These are phyloP conservation scores for Lypha dubia DNA, from an alignment of 2,888 invertebrate genomes.

Conservation along the genomic window DNA sequence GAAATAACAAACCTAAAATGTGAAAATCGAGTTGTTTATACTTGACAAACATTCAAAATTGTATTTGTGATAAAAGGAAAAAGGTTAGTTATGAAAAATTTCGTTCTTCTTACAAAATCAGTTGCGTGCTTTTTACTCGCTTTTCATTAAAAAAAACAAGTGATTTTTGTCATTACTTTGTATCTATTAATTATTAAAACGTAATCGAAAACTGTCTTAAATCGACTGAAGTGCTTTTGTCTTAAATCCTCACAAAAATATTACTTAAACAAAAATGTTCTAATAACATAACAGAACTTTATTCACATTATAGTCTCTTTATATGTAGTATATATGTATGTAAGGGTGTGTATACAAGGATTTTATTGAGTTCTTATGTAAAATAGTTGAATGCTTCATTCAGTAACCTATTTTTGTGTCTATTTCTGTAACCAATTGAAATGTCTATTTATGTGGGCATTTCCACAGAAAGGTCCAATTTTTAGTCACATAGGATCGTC, in stretches of 20 bases:
- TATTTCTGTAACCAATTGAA: constrained; percentile 17
- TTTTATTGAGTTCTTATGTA: not conserved
- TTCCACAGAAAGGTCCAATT: no score
- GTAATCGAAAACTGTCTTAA: no score
- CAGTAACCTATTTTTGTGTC: constrained; percentile 6
- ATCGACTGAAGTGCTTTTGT: not conserved
- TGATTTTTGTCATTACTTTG: not conserved
- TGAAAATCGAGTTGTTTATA: not conserved
- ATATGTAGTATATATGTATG: no score
- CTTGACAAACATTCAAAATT: not conserved
- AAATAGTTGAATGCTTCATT: not conserved
- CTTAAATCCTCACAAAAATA: no score
- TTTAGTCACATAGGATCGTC: no score
- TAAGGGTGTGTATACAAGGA: no score
- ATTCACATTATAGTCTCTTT: not conserved
- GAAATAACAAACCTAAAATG: no score
- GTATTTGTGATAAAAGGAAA: not conserved
- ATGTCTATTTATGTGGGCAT: not conserved
- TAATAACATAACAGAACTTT: not conserved
- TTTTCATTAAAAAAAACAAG: not conserved
- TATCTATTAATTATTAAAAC: no score
- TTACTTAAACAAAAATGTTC: not conserved
- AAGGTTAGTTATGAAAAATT: not conserved
- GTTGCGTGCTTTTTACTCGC: no score
- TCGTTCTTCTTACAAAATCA: no score